Evolutionary conservation across 1,140 invertebrate species (phyloP).

Genomic region (Zaprionus camerounensis): DNA sequence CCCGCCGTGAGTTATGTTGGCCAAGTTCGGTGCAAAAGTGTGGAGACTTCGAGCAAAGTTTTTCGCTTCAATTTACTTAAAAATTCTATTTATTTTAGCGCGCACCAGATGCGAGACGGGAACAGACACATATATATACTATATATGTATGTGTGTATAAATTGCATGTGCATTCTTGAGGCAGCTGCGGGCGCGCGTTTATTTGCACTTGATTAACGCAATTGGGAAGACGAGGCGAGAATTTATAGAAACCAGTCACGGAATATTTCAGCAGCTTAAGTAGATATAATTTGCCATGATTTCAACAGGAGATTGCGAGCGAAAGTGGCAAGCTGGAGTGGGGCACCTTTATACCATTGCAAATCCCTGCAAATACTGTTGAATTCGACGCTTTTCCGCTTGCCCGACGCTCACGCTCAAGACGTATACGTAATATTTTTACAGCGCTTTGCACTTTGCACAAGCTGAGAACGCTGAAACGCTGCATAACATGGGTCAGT

Average conservation of each 20-base stretch:
- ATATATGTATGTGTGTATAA: not conserved
- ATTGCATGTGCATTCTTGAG: slow-evolving; percentile 12
- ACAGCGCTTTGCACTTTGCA: slow-evolving; percentile 76
- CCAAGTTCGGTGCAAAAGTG: slow-evolving; percentile 74
- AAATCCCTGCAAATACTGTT: slow-evolving; percentile 53
- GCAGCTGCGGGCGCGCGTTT: slow-evolving; percentile 13
- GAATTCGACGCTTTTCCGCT: slow-evolving; percentile 62
- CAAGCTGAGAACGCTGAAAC: slow-evolving; percentile 39
- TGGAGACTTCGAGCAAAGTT: slow-evolving; percentile 59
- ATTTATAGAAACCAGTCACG: slow-evolving; percentile 14
- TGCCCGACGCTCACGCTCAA: slow-evolving; percentile 30
- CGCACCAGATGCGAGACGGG: not conserved
- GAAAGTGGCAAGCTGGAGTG: not conserved
- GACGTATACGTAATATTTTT: slow-evolving; percentile 76
- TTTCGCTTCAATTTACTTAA: slow-evolving; percentile 73
- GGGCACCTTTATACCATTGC: slow-evolving; percentile 6
- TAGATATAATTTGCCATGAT: slow-evolving; percentile 18
- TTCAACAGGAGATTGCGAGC: not conserved
- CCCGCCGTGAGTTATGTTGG: slow-evolving; percentile 67
- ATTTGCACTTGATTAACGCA: slow-evolving; percentile 55
- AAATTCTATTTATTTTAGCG: slow-evolving; percentile 77
- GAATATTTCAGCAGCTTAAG: slow-evolving; percentile 13
- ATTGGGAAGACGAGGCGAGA: slow-evolving; percentile 20
- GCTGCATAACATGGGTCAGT: slow-evolving; percentile 64
- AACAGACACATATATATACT: not conserved